Conservation (phyloP, 2,888 invertebrate genomes). For the Furcula furcula region DNA sequence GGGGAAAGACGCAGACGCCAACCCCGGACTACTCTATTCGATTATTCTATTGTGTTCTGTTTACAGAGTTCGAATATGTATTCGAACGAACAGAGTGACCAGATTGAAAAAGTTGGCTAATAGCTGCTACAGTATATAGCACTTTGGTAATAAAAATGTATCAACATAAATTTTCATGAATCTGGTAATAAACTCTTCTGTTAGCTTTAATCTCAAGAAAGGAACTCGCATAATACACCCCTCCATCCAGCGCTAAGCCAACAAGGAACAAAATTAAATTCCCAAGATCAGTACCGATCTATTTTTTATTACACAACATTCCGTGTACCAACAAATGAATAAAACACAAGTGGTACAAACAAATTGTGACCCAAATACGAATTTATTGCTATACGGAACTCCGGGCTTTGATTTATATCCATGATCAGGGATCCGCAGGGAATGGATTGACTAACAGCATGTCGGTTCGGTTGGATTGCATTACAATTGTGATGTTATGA, state of each 20-base stretch:
- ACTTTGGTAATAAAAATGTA: no score
- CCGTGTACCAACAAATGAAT: constrained; percentile 31
- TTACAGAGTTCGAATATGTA: no score
- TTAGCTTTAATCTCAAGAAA: neutral
- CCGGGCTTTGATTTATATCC: constrained; percentile 30
- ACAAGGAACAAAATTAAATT: constrained; percentile 27
- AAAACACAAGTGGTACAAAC: constrained; percentile 27
- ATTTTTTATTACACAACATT: constrained; percentile 26
- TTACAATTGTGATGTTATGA: constrained; percentile 24
- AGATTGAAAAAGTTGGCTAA: no score
- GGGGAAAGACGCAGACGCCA: no score
- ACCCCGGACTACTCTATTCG: no score
- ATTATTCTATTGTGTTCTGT: no score
- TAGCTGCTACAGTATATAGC: no score
- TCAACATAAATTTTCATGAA: no score
- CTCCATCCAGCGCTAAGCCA: constrained; percentile 7
- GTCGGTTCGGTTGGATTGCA: constrained; percentile 24
- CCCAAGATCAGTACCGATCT: constrained; percentile 19
- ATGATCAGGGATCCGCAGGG: constrained; percentile 6
- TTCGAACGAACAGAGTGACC: no score
- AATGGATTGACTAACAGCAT: constrained; percentile 28
- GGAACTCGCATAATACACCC: neutral
- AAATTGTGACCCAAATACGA: constrained; percentile 34
- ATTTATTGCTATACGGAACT: constrained; percentile 27
- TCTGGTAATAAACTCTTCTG: no score